Base-by-base conservation (phyloP, 2,888 invertebrate species). In the Parelbella ahira region DNA sequence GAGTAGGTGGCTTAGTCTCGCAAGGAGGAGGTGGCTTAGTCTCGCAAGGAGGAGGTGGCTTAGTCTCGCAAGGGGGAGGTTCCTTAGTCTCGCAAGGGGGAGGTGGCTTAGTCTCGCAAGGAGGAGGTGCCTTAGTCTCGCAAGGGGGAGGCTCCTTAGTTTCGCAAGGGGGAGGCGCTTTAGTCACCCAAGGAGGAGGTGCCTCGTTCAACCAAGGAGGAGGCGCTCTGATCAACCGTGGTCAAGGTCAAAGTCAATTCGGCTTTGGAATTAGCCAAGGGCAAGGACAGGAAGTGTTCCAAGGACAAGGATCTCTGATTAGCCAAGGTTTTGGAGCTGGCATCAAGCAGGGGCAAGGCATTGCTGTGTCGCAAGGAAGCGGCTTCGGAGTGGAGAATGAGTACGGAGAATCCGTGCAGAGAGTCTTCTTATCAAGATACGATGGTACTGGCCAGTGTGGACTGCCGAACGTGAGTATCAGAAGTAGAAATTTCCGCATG, bases 401-500 rank as follows among this genome's bases (percentile, higher is more conserved):
- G 1, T 71, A 62, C 49, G 66, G 68, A 3, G 77, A 68, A 29
- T 72, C 74, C 0, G 56, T 62, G 0, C 63, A 68, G 24, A 61
- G 84, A 13, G 75, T 83, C 5, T 74, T 72, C 63, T 45, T 83
- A 30, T 54, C 59, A 36, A 63, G 54, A 32, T 81, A 76, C 53
- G 65, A 57, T 27, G 81, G 67, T 0, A 58, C 54, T 1, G 81
- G 80, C 5, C 68, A 81, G 10, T 86, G 86, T 45, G 86, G 86
- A 15, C 9, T 74, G 0, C 47, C 70, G n/a, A 79, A 83, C 46
- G 86, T 86, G 50, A 84, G 83, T 82, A n/a, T n/a, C n/a, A n/a
- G n/a, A n/a, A n/a, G n/a, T n/a, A n/a, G n/a, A n/a, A n/a, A n/a
- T n/a, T n/a, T n/a, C n/a, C n/a, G n/a, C n/a, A n/a, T n/a, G n/a